These are phyloP conservation scores for Euglossa dilemma DNA, from an alignment of 1,140 invertebrate genomes.

Conservation along the genomic window DNA sequence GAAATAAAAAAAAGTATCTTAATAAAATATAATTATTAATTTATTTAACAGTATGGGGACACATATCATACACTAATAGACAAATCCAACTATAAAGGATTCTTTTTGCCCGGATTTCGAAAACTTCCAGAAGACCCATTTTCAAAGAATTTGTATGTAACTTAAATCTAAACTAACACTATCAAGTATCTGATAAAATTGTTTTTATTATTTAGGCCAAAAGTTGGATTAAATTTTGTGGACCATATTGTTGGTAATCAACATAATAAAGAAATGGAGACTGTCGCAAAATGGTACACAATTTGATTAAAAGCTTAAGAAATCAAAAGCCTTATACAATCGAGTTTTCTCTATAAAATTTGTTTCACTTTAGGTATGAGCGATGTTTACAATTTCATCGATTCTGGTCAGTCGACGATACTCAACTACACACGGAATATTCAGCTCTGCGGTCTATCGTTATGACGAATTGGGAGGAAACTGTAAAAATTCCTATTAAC, in stretches of 20 bases:
- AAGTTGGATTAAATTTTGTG: slow-evolving; percentile 92
- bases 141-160: slow-evolving; percentile 86
- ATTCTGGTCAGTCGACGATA: slow-evolving; percentile 99
- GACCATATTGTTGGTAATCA: slow-evolving; percentile 99
- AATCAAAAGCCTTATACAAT: background rate
- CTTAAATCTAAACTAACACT: background rate
- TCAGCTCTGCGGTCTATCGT: slow-evolving; percentile 98
- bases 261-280: slow-evolving; percentile 95
- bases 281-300: slow-evolving; percentile 90
- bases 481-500: slow-evolving; percentile 99
- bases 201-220: slow-evolving; percentile 84
- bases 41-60: slow-evolving; percentile 93
- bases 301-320: background rate
- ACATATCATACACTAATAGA: slow-evolving; percentile 98
- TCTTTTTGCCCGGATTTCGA: slow-evolving; percentile 95
- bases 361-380: slow-evolving; percentile 89
- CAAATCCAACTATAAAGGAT: slow-evolving; percentile 91
- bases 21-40: slow-evolving; percentile 48
- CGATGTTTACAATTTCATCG: slow-evolving; percentile 96
- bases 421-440: slow-evolving; percentile 97
- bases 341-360: slow-evolving; percentile 4
- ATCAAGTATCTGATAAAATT: slow-evolving; percentile 43
- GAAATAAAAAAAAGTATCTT: slow-evolving; percentile 10
- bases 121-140: slow-evolving; percentile 84
- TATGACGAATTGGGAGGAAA: slow-evolving; percentile 98